A percentile compares a stretch with the other conserved stretches of the same genome.
These are phyloP conservation scores for Mystacides longicornis DNA, from an alignment of 2,888 invertebrate species.

Conservation along the genomic window DNA sequence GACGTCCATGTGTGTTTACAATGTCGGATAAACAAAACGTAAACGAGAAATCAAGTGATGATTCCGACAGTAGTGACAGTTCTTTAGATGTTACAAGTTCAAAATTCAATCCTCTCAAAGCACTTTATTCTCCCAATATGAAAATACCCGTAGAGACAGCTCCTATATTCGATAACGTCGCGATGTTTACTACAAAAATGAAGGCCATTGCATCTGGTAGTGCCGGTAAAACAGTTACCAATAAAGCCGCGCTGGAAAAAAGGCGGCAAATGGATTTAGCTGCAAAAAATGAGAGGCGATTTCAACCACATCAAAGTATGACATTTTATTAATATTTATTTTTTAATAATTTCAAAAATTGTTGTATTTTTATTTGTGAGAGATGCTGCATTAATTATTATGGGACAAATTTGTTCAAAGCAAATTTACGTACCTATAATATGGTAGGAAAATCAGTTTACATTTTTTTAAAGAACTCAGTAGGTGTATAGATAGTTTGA, in stretches of 20 bases:
- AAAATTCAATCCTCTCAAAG: conserved; percentile 63
- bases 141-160: conserved; percentile 51
- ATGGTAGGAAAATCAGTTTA: no score
- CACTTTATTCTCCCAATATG: conserved; percentile 53
- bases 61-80: conserved; percentile 30
- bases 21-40: background rate
- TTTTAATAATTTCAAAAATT: no score
- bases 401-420: no score
- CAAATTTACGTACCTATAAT: no score
- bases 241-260: conserved; percentile 35
- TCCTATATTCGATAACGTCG: conserved; percentile 60
- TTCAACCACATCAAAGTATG: conserved; percentile 25
- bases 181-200: conserved; percentile 49
- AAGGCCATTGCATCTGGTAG: conserved; percentile 31
- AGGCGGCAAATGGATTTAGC: conserved; percentile 33
- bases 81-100: conserved; percentile 48
- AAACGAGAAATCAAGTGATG: background rate
- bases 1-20: background rate
- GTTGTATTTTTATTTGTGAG: no score
- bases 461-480: no score
- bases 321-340: no score
- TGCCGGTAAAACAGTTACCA: conserved; percentile 33
- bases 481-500: no score
- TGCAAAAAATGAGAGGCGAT: conserved; percentile 22
- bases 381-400: no score